phyloP scores from a whole-genome alignment of 2,113 vertebrate species.

The Rhinopithecus roxellana region DNA sequence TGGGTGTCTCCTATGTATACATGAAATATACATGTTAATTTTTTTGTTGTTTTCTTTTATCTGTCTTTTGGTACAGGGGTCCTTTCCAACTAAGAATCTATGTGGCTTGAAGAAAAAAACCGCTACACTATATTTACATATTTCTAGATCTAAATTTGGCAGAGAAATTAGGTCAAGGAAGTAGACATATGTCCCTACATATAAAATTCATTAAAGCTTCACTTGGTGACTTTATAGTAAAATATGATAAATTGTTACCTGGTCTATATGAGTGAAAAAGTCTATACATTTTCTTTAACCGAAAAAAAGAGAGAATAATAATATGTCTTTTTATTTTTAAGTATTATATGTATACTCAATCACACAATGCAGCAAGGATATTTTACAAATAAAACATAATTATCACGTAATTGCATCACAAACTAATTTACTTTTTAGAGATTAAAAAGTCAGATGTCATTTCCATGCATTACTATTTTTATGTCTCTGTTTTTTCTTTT shows the following conservation, averaged over 20 bases:
- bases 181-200: neutral
- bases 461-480: neutral
- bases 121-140: neutral
- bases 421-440: neutral
- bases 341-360: neutral
- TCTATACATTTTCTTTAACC: neutral
- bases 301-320: neutral
- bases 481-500: neutral
- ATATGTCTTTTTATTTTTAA: neutral
- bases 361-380: neutral
- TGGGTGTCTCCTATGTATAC: neutral
- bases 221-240: neutral
- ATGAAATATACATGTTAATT: neutral
- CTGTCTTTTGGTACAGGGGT: neutral
- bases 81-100: neutral
- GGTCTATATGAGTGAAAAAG: neutral
- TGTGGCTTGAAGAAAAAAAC: neutral
- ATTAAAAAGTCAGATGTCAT: neutral
- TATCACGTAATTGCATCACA: neutral
- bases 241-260: neutral
- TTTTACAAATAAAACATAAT: conserved; percentile 19
- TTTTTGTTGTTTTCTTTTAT: neutral
- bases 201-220: neutral
- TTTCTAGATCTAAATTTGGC: conserved; percentile 2
- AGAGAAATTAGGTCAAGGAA: neutral